These are phyloP conservation scores for Mormyrops boulengeri DNA, from an alignment of 2,797 vertebrate genomes.

Conservation along the genomic window DNA sequence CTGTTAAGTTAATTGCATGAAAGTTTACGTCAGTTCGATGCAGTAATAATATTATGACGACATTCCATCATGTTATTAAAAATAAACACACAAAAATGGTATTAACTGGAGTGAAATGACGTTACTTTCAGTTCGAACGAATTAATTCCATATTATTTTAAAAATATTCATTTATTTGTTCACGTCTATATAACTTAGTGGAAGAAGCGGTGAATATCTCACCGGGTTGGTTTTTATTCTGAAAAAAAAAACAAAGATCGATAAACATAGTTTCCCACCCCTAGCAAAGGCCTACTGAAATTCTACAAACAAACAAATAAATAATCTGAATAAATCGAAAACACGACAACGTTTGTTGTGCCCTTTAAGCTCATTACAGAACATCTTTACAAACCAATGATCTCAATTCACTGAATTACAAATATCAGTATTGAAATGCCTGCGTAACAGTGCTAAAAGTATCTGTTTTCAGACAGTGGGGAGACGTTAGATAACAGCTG, in stretches of 20 bases:
- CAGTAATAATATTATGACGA: neutral
- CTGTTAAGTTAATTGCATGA: neutral
- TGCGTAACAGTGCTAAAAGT: neutral
- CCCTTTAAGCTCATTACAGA: neutral
- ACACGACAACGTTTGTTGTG: neutral
- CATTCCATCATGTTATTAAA: neutral
- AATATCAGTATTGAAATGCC: neutral
- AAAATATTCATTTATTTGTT: neutral
- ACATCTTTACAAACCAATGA: neutral
- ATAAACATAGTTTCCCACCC: neutral
- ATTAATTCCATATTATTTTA: neutral
- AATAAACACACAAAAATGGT: neutral
- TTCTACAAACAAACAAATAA: neutral
- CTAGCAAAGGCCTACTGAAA: neutral
- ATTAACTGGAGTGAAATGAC: neutral
- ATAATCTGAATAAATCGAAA: neutral
- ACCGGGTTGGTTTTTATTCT: neutral
- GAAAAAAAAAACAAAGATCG: neutral
- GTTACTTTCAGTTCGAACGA: neutral
- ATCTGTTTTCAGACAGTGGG: neutral
- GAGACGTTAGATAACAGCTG: neutral
- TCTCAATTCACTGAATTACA: neutral
- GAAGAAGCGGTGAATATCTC: neutral
- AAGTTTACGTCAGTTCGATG: neutral
- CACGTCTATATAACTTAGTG: neutral